Base-by-base conservation (phyloP, 1,140 invertebrate genomes). In the Drosophila ficusphila region DNA sequence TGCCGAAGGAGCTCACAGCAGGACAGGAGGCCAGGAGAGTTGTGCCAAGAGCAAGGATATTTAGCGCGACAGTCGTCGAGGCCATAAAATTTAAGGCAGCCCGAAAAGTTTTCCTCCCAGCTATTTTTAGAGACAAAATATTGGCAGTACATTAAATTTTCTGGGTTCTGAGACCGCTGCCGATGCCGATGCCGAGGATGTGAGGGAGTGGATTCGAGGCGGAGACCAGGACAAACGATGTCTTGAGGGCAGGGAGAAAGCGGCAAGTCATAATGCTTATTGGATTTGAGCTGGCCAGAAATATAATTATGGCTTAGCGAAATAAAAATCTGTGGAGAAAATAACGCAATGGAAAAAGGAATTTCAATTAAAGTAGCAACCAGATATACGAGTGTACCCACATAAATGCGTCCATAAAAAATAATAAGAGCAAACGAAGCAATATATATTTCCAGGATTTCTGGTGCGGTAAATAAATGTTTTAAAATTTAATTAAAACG, bases 231-330 rank as follows among this genome's bases (percentile, higher is more conserved):
- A 53, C 72, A 53, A 62, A 67, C 54, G 52, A 68, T 61, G 47
- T 31, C 41, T 34, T 19, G 31, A 21, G 27, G 77, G 41, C 65
- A 57, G 33, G 36, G 36, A 39, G 49, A 60, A 68, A 71, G 72
- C 49, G 73, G 71, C 79, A 86, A 85, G 81, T 85, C 72, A 81
- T 77, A 85, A 88, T 86, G 62, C 72, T 88, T 86, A 86, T 86
- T 86, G 82, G 81, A 86, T 86, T 86, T 88, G 68, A 56, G 67
- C 47, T 73, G 72, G 52, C 46, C 57, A 60, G 33, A 76, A 79
- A 86, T 76, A 88, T 69, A 86, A 86, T 86, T 86, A 88, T 79
- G 76, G 53, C 76, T 78, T 74, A 56, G 70, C 11, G 39, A 36
- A 69, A 36, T 41, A 44, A 72, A 60, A 42, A 47, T 27, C 27